Evolutionary conservation across 2,113 vertebrate species (phyloP), one percentile per base, ranked within the genome.

Genomic region (Hydrochoerus hydrochaeris): DNA sequence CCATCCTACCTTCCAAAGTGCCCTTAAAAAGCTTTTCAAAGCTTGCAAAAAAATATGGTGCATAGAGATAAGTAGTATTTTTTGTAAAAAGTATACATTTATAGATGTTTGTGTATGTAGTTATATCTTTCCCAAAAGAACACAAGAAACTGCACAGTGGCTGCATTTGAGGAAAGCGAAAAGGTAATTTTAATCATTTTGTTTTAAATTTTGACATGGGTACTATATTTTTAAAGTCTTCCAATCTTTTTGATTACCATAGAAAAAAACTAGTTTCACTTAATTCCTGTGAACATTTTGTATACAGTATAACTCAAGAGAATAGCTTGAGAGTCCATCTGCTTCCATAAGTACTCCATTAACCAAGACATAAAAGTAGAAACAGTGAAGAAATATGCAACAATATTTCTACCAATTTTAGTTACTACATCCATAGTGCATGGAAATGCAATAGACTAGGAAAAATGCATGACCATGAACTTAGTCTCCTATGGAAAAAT

Each of bases 1-100:
- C 54, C 2, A 38, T 60, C 9, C 20, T 24, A 58, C 17, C 12
- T 65, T 82, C 22, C 82, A 94, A 28, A 83, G n/a, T 32, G 80
- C n/a, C 35, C 87, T 92, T 58, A 92, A 90, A 78, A 71, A 20
- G 14, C 17, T 91, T 88, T 92, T 78, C 9, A 90, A 95, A 92
- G 69, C 24, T 71, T 38, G 19, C 35, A 71, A 38, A 38, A 38
- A 19, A 22, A 1, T 41, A 35, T 35, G 28, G 5, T 41, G 2
- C 46, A 60, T 12, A 52, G 11, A 30, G 20, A 3, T 49, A 35
- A 35, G 30, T 30, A 22, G 1, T 6, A 44, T 52, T 58, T 85
- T 88, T 89, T 32, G 46, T 80, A 73, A 73, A 78, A 84, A 71
- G 7, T 35, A 73, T 20, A 69, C 28, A 57, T 75, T 67, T 46